Base-by-base conservation (phyloP, 2,113 vertebrate species). In the Daphoenositta chrysoptera region DNA sequence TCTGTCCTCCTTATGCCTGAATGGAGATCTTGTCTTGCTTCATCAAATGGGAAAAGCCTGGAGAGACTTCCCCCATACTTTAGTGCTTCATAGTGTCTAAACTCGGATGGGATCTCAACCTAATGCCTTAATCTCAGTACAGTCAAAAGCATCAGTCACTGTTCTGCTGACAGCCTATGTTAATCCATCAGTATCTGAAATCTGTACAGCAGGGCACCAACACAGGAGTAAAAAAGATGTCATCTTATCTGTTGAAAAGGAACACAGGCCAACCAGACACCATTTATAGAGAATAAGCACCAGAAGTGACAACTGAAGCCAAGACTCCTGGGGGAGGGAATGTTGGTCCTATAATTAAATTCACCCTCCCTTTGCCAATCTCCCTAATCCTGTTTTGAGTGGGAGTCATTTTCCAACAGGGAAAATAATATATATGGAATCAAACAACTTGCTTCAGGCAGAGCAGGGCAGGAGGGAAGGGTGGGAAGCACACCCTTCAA, bases 341-440 rank as follows among this genome's bases (percentile, higher is more conserved):
- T 76, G 86, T n/a, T 89, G 73, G 51, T 92, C 94, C 90, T 95
- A 71, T 96, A 96, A 96, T 97, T 96, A 97, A 85, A 64, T 90
- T 68, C 56, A 89, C 73, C 61, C 91, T 95, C 78, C 83, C 87
- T 93, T 87, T 93, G 80, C 93, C 88, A 94, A 95, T 72, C 69
- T 96, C 53, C 80, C 50, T 97, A 97, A 96, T 97, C 96, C 94
- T 94, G 60, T 96, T 95, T 95, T 64, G 83, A 94, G 90, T 89
- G 69, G 89, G 72, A 96, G 85, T 90, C 76, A 53, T 92, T 91
- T 96, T 96, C 93, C 33, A 2, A 39, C 72, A 93, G 61, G 70
- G 48, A 93, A 93, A 95, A 96, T 87, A 90, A 96, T 35, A 61
- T 68, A 71, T 31, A 81, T 69, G 76, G 88, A 87, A 93, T 78